Evolutionary conservation across 2,797 vertebrate genomes (phyloP).

Genomic region (Cyprinodon diabolis): DNA sequence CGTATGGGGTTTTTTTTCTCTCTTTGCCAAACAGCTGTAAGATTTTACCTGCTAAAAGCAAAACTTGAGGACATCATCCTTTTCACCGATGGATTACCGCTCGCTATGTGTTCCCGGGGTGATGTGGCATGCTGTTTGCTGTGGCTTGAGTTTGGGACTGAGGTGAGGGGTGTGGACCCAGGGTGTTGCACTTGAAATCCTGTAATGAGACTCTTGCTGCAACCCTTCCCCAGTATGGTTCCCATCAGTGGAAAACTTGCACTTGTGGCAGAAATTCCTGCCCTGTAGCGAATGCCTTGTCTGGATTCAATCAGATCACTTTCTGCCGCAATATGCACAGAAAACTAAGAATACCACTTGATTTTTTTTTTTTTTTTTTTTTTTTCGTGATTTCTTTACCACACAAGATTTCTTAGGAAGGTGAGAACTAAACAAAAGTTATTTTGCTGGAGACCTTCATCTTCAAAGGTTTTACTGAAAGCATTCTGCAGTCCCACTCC

Average conservation of each 20-base stretch:
- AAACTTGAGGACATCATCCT: constrained; percentile 34
- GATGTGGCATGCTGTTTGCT: constrained; percentile 29
- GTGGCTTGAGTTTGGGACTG: constrained; percentile 25
- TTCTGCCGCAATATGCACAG: constrained; percentile 55
- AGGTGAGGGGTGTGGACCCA: constrained; percentile 56
- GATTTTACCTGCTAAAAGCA: constrained; percentile 32
- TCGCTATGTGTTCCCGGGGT: constrained; percentile 1
- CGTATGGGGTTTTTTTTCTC: constrained; percentile 30
- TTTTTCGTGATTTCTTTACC: constrained; percentile 20
- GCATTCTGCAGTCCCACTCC: constrained; percentile 30
- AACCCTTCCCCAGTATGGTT: constrained; percentile 72
- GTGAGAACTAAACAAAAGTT: constrained; percentile 25
- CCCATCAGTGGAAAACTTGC: constrained; percentile 76
- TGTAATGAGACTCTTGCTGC: constrained; percentile 64
- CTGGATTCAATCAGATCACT: constrained; percentile 78
- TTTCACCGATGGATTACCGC: constrained; percentile 27
- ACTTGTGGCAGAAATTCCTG: constrained; percentile 81
- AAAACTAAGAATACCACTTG: constrained; percentile 50
- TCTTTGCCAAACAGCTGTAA: constrained; percentile 42
- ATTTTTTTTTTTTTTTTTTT: constrained; percentile 39
- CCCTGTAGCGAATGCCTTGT: constrained; percentile 67
- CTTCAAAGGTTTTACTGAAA: constrained; percentile 4
- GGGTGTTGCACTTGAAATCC: constrained; percentile 48
- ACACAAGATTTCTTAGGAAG: constrained; percentile 5
- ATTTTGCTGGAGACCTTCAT: constrained; percentile 34